These are phyloP conservation scores for Epizoanthus rinbou DNA, from an alignment of 92 coral and sea anemone genomes.

Conservation along the genomic window DNA sequence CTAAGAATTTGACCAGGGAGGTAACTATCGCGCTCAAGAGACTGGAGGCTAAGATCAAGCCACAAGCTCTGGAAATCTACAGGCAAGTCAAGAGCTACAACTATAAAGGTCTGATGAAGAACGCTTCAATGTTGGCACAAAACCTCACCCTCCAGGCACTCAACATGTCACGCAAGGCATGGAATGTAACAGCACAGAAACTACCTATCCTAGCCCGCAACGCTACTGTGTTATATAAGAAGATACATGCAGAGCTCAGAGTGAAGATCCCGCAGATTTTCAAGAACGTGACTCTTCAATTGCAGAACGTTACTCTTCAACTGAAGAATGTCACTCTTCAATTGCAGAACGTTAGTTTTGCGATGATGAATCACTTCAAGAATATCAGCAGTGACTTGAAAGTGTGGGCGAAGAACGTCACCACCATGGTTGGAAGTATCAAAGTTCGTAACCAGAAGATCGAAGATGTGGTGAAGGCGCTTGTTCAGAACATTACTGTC, in stretches of 20 bases:
- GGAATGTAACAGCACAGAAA: conserved; percentile 53
- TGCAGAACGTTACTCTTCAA: conserved; percentile 54
- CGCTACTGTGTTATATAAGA: conserved; percentile 62
- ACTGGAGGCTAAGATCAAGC: conserved; percentile 71
- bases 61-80: conserved; percentile 66
- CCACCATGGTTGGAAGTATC: conserved; percentile 66
- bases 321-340: conserved; percentile 62
- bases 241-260: conserved; percentile 44
- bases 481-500: conserved; percentile 64
- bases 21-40: conserved; percentile 62
- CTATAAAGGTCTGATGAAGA: conserved; percentile 64
- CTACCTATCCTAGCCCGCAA: conserved; percentile 56
- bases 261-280: conserved; percentile 11
- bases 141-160: conserved; percentile 55
- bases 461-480: conserved; percentile 42
- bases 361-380: conserved; percentile 10
- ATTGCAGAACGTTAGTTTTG: conserved; percentile 63
- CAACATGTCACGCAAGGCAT: conserved; percentile 54
- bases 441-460: conserved; percentile 64
- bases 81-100: conserved; percentile 61
- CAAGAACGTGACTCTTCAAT: conserved; percentile 45
- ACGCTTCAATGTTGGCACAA: conserved; percentile 58
- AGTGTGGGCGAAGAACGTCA: conserved; percentile 73
- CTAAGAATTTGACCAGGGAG: conserved; percentile 66
- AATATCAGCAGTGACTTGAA: conserved; percentile 73